phyloP scores from a whole-genome alignment of 2,888 invertebrate genomes.

The Nephrotoma guestfalica region DNA sequence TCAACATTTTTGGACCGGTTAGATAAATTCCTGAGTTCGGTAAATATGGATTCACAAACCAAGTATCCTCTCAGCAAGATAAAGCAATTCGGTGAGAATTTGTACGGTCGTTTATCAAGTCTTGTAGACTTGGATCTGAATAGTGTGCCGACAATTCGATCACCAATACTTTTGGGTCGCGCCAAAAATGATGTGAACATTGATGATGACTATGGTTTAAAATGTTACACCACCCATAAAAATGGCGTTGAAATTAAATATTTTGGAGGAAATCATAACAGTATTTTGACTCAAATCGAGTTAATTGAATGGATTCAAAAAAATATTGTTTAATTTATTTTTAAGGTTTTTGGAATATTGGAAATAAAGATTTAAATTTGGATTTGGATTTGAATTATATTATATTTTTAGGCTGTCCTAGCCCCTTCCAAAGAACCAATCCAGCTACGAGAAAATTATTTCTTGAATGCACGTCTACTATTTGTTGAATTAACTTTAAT shows the following conservation, averaged over 20 bases:
- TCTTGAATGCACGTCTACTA: no score
- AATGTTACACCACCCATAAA: slow-evolving; percentile 36
- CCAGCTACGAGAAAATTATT: no score
- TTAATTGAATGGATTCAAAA: background rate
- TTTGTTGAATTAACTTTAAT: no score
- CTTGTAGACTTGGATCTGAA: slow-evolving; percentile 35
- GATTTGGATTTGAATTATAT: background rate
- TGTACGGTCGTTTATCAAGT: slow-evolving; percentile 41
- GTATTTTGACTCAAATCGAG: background rate
- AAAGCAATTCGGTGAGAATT: slow-evolving; percentile 26
- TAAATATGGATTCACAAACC: slow-evolving; percentile 25
- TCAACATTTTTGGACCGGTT: background rate
- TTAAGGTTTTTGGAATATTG: background rate
- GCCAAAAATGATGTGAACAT: slow-evolving; percentile 39
- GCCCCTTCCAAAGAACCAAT: no score
- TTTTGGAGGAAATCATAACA: slow-evolving; percentile 54
- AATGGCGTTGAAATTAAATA: slow-evolving; percentile 41
- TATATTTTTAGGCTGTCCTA: no score
- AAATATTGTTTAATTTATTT: background rate
- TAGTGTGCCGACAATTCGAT: slow-evolving; percentile 35
- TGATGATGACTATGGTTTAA: slow-evolving; percentile 51
- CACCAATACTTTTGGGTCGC: slow-evolving; percentile 45
- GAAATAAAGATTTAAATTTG: background rate
- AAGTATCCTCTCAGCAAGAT: slow-evolving; percentile 32
- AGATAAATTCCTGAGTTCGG: slow-evolving; percentile 22